Evolutionary conservation across 2,797 vertebrate genomes (phyloP), one percentile per base, ranked within the genome.

Genomic region (Hirundo rustica): DNA sequence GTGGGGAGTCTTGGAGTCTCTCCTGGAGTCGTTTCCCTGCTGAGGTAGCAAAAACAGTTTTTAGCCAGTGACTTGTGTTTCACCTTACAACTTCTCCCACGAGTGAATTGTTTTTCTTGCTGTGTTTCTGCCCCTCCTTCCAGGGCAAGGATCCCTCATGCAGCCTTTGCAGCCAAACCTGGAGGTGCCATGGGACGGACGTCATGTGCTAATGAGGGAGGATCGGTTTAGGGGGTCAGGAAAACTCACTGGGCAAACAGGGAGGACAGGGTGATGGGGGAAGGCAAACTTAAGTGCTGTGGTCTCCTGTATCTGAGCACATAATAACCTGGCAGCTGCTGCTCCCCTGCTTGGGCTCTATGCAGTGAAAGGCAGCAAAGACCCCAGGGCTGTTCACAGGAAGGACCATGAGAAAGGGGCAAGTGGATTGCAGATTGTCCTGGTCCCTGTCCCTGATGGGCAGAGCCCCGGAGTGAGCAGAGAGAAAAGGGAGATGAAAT

Each of bases 1-100:
- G 61, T 3, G 4, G 89, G 92, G 95, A 94, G 85, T 76, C 85
- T 72, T 68, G 40, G 61, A 90, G 81, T 79, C 88, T 85, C 74
- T 92, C 50, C 81, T 80, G 81, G 74, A 91, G 84, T 27, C 0
- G 1, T 65, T 81, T 92, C 94, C 44, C 75, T 94, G 93, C 92
- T 95, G 96, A 95, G 75, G 94, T 74, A 95, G 88, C 95, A 95
- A 61, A 95, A 92, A 81, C 50, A 76, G 91, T 89, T 95, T 88
- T 94, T 50, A 87, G 93, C 32, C 74, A 45, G 79, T 89, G 95
- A 89, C 85, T 94, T 84, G 36, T 48, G 54, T 78, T 96, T 94
- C 95, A 82, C 88, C 83, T 74, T 91, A 88, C 88, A 78, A 38
- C 65, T 93, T 94, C 89, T 91, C 93, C 94, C 94, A 91, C 60